These are phyloP conservation scores for Plotosus lineatus DNA, from an alignment of 2,113 vertebrate species.

Conservation along the genomic window DNA sequence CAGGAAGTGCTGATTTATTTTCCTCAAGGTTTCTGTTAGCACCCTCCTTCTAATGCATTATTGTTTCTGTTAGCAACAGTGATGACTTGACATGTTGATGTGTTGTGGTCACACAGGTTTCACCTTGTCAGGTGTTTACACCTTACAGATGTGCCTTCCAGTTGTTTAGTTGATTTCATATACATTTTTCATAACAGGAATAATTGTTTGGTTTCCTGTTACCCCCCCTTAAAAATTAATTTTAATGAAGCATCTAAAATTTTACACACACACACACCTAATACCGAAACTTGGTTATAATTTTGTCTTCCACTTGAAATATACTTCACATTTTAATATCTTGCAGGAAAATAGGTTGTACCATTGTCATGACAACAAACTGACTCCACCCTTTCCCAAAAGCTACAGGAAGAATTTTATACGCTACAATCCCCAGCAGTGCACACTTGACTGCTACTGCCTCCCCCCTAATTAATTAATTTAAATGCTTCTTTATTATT, in stretches of 20 bases:
- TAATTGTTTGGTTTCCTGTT: background rate
- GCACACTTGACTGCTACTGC: too few relatives aligned
- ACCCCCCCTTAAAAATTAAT: too few relatives aligned
- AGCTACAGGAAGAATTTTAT: too few relatives aligned
- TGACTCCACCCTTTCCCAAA: too few relatives aligned
- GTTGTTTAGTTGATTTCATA: background rate
- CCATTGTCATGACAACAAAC: background rate
- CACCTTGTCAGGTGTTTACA: too few relatives aligned
- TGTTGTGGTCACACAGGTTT: background rate
- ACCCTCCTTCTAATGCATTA: too few relatives aligned
- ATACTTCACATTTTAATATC: background rate
- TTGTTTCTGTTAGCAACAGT: background rate
- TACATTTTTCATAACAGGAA: background rate
- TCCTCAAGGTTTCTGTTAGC: background rate
- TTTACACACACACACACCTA: background rate
- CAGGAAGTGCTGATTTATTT: background rate
- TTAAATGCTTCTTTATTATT: too few relatives aligned
- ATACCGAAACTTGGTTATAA: background rate
- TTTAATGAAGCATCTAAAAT: background rate
- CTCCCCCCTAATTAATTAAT: too few relatives aligned
- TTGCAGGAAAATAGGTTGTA: too few relatives aligned
- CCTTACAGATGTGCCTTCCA: background rate
- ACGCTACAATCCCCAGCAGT: too few relatives aligned
- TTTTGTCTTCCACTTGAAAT: background rate
- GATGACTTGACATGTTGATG: background rate